phyloP scores from a whole-genome alignment of 2,113 vertebrate species.

The Cairina moschata region DNA sequence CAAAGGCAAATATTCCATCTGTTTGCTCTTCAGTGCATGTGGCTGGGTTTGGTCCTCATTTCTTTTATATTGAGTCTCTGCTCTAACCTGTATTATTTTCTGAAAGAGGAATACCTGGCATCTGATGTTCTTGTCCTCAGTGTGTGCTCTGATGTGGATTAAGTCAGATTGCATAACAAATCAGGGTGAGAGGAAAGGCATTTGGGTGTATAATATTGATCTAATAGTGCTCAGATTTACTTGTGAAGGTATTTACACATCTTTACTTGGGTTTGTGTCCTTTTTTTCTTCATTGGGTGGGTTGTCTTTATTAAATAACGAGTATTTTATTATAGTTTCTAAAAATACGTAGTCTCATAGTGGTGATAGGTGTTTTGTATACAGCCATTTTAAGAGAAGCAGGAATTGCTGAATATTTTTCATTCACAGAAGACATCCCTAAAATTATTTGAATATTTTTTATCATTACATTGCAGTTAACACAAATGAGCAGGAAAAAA shows the following conservation, averaged over 20 bases:
- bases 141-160: background rate
- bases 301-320: background rate
- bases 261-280: background rate
- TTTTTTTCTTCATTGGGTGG: background rate
- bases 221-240: background rate
- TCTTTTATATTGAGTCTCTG: background rate
- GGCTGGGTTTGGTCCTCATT: background rate
- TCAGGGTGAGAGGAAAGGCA: background rate
- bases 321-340: background rate
- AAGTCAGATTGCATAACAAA: background rate
- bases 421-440: background rate
- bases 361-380: background rate
- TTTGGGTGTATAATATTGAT: background rate
- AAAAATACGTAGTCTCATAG: fast-evolving
- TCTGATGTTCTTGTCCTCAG: background rate
- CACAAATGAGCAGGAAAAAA: background rate
- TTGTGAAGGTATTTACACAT: background rate
- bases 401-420: background rate
- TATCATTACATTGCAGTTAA: background rate
- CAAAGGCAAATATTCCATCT: background rate
- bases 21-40: background rate
- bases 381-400: background rate
- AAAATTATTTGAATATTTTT: background rate
- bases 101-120: background rate
- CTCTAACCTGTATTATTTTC: background rate